Percentiles rank a stretch among this genome's conserved stretches.
Conservation (phyloP, 2,113 vertebrate genomes). For the Rhinolophus ferrumequinum region DNA sequence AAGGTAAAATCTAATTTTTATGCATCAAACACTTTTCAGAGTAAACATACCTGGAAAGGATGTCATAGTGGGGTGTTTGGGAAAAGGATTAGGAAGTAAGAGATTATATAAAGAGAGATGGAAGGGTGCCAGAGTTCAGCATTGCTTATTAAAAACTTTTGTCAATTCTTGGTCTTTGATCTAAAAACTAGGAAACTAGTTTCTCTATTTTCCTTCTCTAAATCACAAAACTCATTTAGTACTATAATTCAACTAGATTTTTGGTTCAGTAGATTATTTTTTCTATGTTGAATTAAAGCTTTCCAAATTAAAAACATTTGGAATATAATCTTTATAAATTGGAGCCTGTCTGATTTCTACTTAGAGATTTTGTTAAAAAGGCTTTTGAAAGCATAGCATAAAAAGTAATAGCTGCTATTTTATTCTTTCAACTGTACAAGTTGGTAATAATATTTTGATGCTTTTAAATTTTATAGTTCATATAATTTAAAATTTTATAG, state of each 20-base stretch:
- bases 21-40: background rate
- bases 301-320: constrained; percentile 36
- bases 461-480: background rate
- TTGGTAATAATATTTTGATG: constrained; percentile 27
- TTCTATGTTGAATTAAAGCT: constrained; percentile 28
- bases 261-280: background rate
- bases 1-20: constrained; percentile 17
- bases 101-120: background rate
- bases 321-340: background rate
- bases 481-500: constrained; percentile 59
- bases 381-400: background rate
- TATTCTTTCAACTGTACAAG: background rate
- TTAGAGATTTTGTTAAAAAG: background rate
- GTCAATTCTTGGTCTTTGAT: background rate
- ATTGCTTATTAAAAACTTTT: background rate
- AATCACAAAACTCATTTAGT: background rate
- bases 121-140: background rate
- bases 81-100: background rate
- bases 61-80: background rate
- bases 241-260: background rate
- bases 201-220: background rate
- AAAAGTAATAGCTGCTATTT: background rate
- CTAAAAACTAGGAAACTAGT: background rate
- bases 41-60: background rate
- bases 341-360: background rate